A percentile compares a stretch with the other conserved stretches of the same genome.
Conservation (phyloP, 2,797 vertebrate species). For the Philypnodon macrostomus region DNA sequence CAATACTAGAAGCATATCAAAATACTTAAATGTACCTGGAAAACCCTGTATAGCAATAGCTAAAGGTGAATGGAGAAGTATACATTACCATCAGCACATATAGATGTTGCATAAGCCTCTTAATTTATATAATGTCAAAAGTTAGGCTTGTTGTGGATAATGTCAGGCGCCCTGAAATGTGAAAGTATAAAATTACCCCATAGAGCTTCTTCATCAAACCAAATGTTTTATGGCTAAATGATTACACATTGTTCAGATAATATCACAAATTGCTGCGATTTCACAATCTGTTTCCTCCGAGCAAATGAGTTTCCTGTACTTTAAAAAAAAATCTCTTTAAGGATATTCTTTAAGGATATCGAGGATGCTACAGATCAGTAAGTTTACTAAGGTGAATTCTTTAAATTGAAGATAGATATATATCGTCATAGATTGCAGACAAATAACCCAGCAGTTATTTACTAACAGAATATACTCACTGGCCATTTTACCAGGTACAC, state of each 20-base stretch:
- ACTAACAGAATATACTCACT: too few relatives aligned
- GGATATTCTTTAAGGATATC: constrained; percentile 26
- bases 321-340: constrained; percentile 13
- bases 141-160: not conserved
- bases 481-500: too few relatives aligned
- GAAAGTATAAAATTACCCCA: constrained; percentile 33
- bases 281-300: constrained; percentile 17
- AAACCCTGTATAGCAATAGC: constrained; percentile 7
- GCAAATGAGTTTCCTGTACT: too few relatives aligned
- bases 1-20: constrained; percentile 7
- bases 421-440: too few relatives aligned
- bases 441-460: too few relatives aligned
- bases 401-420: not conserved
- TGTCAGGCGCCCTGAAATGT: too few relatives aligned
- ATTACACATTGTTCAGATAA: constrained; percentile 11
- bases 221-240: constrained; percentile 23
- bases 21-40: not conserved
- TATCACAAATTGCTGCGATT: constrained; percentile 7
- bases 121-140: not conserved
- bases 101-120: constrained; percentile 2
- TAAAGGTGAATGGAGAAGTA: constrained; percentile 7
- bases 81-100: not conserved
- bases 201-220: constrained; percentile 14
- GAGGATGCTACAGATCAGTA: too few relatives aligned
- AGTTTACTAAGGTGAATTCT: not conserved